Conservation (phyloP, 1,140 invertebrate species). For the Branchinecta lynchi region DNA sequence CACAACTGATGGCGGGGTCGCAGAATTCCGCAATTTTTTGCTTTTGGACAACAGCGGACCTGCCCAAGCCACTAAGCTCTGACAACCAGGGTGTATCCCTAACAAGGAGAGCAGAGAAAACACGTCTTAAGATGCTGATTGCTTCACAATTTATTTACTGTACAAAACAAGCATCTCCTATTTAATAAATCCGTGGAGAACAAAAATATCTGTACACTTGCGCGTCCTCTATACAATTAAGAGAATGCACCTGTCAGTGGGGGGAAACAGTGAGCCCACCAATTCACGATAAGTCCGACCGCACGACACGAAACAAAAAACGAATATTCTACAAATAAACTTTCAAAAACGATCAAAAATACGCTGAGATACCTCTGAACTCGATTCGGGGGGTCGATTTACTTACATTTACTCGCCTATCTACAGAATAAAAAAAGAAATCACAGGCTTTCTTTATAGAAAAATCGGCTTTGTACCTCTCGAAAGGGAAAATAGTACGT, state of each 20-base stretch:
- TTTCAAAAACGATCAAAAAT: not conserved
- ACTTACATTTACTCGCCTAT: not conserved
- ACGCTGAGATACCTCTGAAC: too few species aligned
- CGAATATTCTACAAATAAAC: conserved; percentile 7
- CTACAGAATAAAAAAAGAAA: conserved; percentile 7
- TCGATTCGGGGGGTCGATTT: too few species aligned
- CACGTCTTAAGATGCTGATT: too few species aligned
- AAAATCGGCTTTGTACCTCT: not conserved
- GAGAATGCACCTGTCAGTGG: conserved; percentile 3
- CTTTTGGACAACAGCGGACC: too few species aligned
- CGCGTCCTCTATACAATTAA: not conserved
- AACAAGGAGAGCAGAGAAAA: too few species aligned
- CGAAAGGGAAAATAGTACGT: not conserved
- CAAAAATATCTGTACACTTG: conserved; percentile 8
- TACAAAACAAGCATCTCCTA: conserved; percentile 11
- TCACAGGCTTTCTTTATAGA: conserved; percentile 8
- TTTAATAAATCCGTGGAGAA: conserved; percentile 11
- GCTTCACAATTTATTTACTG: conserved; percentile 9
- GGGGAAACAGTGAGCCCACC: not conserved
- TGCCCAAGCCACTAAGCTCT: too few species aligned
- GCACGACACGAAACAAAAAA: conserved; percentile 4
- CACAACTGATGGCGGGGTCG: too few species aligned
- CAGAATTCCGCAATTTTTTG: too few species aligned
- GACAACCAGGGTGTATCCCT: too few species aligned
- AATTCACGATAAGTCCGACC: conserved; percentile 3